Evolutionary conservation across 2,113 vertebrate species (phyloP).

Genomic region (Barnardius zonarius): DNA sequence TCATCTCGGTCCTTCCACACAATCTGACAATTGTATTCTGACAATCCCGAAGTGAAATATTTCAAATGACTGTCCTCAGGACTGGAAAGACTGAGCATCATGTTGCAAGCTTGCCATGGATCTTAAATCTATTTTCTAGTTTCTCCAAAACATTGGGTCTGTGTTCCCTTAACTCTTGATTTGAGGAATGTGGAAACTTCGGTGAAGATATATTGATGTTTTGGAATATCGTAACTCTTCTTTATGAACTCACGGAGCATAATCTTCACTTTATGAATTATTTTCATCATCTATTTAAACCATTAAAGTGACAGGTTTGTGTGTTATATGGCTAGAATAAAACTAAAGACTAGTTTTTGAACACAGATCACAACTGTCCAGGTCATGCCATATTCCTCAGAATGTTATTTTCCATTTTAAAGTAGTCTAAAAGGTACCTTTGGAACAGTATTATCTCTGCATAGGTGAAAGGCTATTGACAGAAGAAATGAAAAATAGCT

Average conservation of each 20-base stretch:
- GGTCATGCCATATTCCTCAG: neutral
- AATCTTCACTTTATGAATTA: neutral
- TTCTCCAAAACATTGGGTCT: neutral
- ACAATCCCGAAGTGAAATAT: neutral
- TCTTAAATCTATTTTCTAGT: neutral
- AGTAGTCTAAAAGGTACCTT: neutral
- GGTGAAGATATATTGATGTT: neutral
- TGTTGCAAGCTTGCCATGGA: neutral
- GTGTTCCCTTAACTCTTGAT: neutral
- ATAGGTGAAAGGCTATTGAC: neutral
- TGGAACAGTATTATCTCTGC: neutral
- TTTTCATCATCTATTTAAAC: neutral
- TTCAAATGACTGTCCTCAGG: neutral
- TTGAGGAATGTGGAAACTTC: neutral
- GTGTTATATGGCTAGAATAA: neutral
- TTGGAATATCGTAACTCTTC: neutral
- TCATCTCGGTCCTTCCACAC: neutral
- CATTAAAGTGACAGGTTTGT: neutral
- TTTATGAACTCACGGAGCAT: neutral
- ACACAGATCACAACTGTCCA: neutral
- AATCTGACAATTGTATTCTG: neutral
- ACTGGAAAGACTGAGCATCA: neutral
- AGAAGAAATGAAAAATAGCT: neutral
- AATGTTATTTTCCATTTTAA: neutral
- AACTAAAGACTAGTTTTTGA: neutral